Evolutionary conservation across 2,888 invertebrate genomes (phyloP).

Genomic region (Steinernema carpocapsae): DNA sequence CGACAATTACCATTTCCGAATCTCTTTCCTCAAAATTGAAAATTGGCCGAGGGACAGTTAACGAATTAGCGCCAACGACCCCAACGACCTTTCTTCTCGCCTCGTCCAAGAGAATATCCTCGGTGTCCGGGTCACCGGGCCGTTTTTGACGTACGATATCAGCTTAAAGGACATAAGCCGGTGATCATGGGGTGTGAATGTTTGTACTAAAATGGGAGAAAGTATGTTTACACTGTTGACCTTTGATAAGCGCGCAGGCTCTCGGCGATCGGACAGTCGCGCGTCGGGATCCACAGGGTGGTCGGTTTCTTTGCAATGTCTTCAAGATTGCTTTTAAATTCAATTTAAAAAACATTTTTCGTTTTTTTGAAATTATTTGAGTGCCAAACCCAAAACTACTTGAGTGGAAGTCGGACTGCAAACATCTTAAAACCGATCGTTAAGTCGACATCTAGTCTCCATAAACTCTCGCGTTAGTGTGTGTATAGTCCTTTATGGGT

Average conservation of each 20-base stretch:
- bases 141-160: background rate
- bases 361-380: background rate
- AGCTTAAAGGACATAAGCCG: constrained; percentile 13
- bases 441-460: constrained; percentile 18
- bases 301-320: background rate
- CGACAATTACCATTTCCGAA: background rate
- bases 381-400: background rate
- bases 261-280: too few relatives aligned
- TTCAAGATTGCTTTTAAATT: background rate
- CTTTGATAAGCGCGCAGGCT: constrained; percentile 18
- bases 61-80: too few relatives aligned
- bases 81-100: too few relatives aligned
- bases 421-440: background rate
- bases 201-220: constrained; percentile 27
- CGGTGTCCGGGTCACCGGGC: background rate
- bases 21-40: background rate
- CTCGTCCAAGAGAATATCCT: too few relatives aligned
- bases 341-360: background rate
- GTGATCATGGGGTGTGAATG: constrained; percentile 20
- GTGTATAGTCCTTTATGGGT: constrained; percentile 17
- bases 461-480: constrained; percentile 5
- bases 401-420: background rate
- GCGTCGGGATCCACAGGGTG: background rate
- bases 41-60: too few relatives aligned
- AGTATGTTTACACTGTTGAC: constrained; percentile 27